phyloP scores from a whole-genome alignment of 2,113 vertebrate species.

The Callionymus lyra region DNA sequence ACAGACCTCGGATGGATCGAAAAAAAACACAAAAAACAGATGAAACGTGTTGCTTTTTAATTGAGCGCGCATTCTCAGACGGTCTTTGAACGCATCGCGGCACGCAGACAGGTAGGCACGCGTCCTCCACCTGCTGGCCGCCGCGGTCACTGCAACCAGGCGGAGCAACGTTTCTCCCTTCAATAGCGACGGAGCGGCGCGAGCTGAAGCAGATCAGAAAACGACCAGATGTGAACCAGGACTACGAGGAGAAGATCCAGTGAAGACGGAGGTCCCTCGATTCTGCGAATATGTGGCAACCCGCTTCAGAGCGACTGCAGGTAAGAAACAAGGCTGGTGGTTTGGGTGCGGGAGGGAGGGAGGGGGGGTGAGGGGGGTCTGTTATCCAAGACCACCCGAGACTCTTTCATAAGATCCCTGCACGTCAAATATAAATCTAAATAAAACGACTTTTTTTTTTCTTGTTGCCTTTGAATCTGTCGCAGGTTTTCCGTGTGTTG shows the following conservation, averaged over 20 bases:
- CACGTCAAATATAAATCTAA: too few relatives aligned
- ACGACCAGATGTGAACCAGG: conserved; percentile 71
- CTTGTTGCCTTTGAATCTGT: neutral
- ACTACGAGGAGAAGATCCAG: conserved; percentile 40
- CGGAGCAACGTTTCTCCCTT: conserved; percentile 72
- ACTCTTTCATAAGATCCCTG: too few relatives aligned
- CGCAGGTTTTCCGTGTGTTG: neutral
- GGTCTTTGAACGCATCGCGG: conserved; percentile 22
- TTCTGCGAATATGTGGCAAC: conserved; percentile 83
- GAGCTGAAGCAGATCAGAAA: conserved; percentile 39
- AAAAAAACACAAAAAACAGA: neutral
- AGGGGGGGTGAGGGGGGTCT: too few relatives aligned
- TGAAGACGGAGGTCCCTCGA: conserved; percentile 36
- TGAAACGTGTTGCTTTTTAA: neutral
- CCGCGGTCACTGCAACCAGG: conserved; percentile 44
- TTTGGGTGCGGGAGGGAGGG: too few relatives aligned
- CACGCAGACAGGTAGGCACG: neutral
- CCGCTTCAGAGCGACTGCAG: conserved; percentile 90
- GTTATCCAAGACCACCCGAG: too few relatives aligned
- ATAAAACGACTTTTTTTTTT: too few relatives aligned
- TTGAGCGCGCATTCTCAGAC: neutral
- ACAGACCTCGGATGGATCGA: too few relatives aligned
- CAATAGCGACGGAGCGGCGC: conserved; percentile 35
- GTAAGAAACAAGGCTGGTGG: conserved; percentile 53
- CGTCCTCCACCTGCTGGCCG: conserved; percentile 49